Base-by-base conservation (phyloP, 1,140 invertebrate genomes). In the Scaptomyza montana region DNA sequence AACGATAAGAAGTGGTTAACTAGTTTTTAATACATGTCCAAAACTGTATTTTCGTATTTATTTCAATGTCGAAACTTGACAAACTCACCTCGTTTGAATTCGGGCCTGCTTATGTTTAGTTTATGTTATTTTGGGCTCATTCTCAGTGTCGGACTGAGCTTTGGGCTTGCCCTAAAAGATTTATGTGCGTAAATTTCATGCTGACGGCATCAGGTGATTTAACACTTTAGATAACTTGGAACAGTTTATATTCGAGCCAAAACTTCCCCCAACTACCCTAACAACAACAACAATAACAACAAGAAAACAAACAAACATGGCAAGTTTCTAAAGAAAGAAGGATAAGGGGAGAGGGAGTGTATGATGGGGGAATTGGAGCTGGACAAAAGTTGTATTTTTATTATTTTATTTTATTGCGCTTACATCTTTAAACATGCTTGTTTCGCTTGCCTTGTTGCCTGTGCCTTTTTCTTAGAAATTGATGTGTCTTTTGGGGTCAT, bases 181-280 rank as follows among this genome's bases (percentile, higher is more conserved):
- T 87, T 87, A 87, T 87, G 84, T 87, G 79, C 82, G 82, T 89
- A 87, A 87, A 87, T 89, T 87, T 90, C 89, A 90, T 90, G 89
- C 89, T 90, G 89, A 90, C 89, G 89, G 89, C 89, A 90, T 90
- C 89, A 90, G 89, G 89, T 90, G 84, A 90, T 90, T 90, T 90
- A 90, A 90, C 89, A 90, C 89, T 90, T 90, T 86, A 90, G 89
- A 90, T 90, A 90, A 81, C 86, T 90, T 67, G 74, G 74, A 89
- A 85, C 80, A 85, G 77, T 80, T 89, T 84, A 85, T 85, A 89
- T 80, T 80, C 74, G 62, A 47, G 61, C 62, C 64, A 41, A 41
- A 43, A 63, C 65, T 7, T 55, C n/a, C 41, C 8, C 19, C 21
- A 8, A 9, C 33, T 54, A 12, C 12, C 28, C 45, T 21, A 54